Conservation (phyloP, 2,797 vertebrate genomes). For the Chromobotia macracanthus region DNA sequence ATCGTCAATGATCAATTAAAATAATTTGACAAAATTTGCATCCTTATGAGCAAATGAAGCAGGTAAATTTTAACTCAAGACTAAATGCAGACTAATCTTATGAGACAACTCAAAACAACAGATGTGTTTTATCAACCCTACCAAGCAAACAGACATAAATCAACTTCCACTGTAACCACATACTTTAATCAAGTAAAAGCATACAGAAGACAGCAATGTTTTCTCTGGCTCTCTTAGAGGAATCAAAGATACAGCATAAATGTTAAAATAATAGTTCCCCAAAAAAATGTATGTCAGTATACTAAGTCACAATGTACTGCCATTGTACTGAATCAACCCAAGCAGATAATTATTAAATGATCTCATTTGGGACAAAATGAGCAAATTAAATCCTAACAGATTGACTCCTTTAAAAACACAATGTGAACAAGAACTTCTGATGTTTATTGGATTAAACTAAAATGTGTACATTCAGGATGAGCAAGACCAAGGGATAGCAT, state of each 20-base stretch:
- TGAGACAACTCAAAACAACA: background rate
- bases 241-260: background rate
- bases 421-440: too few species aligned
- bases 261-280: background rate
- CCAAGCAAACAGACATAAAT: background rate
- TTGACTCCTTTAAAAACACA: too few species aligned
- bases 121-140: background rate
- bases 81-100: background rate
- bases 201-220: background rate
- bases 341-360: too few species aligned
- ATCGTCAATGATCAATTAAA: background rate
- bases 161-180: background rate
- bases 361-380: background rate
- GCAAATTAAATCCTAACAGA: background rate
- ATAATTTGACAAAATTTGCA: background rate
- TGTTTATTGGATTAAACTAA: background rate
- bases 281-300: background rate
- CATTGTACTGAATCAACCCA: background rate
- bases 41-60: background rate
- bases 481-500: background rate
- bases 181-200: background rate
- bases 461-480: background rate
- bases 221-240: too few species aligned
- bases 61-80: background rate
- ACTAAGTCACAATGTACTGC: background rate